Evolutionary conservation across 2,797 vertebrate species (phyloP).

Genomic region (Zalophus californianus): DNA sequence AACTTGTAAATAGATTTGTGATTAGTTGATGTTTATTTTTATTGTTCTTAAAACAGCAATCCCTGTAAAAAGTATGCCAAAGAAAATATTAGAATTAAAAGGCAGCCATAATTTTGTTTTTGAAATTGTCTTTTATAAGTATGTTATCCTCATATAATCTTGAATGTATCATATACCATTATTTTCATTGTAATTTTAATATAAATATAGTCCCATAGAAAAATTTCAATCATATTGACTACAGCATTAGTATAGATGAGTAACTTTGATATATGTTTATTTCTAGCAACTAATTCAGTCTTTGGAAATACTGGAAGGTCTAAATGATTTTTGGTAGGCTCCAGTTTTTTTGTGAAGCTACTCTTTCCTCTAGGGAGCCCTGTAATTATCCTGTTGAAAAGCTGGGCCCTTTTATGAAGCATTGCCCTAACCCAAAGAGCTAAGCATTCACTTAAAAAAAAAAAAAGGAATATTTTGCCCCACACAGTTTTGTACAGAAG

Average conservation of each 20-base stretch:
- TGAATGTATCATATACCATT: background rate
- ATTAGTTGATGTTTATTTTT: slow-evolving; percentile 38
- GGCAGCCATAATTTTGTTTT: slow-evolving; percentile 38
- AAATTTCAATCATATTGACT: background rate
- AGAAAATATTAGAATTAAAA: slow-evolving; percentile 71
- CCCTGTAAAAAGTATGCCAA: background rate
- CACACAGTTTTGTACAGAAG: slow-evolving; percentile 26
- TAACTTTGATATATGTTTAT: background rate
- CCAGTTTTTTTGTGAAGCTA: background rate
- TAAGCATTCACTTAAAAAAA: background rate
- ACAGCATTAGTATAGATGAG: background rate
- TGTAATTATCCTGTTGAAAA: background rate
- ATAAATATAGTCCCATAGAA: background rate
- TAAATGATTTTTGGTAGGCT: background rate
- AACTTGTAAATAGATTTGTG: slow-evolving; percentile 2
- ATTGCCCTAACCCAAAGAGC: background rate
- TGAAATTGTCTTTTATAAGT: background rate
- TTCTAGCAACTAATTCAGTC: background rate
- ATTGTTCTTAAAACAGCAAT: slow-evolving; percentile 10
- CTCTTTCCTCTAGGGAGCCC: background rate
- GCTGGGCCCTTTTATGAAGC: background rate
- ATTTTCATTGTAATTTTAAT: slow-evolving; percentile 55
- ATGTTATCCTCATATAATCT: slow-evolving; percentile 30
- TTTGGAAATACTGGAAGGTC: background rate
- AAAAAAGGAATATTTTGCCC: background rate